Evolutionary conservation across 2,888 invertebrate genomes (phyloP).

Genomic region (Eupelmus urozonus): DNA sequence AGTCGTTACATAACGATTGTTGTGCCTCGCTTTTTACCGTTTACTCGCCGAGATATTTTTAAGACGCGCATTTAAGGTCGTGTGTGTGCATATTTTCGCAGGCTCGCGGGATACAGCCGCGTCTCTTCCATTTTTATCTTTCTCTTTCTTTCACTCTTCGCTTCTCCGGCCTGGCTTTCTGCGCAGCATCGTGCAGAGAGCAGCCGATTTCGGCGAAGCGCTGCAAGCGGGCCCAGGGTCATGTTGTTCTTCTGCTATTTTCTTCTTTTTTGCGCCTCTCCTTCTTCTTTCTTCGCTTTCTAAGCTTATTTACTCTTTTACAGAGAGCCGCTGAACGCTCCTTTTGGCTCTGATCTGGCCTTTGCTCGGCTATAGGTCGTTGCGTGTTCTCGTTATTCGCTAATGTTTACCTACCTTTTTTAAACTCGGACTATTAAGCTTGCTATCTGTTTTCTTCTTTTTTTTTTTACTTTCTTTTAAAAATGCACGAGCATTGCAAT

Average conservation of each 20-base stretch:
- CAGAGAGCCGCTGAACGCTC: not conserved
- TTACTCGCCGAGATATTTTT: conserved; percentile 13
- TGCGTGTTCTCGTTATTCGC: not conserved
- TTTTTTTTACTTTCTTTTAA: no score
- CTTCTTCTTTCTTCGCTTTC: conserved; percentile 57
- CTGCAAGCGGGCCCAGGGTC: conserved; percentile 34
- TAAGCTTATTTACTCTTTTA: conserved; percentile 24
- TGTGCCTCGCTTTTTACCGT: not conserved
- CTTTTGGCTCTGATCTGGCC: not conserved
- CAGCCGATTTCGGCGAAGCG: not conserved
- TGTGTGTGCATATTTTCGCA: conserved; percentile 12
- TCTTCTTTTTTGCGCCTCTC: conserved; percentile 20
- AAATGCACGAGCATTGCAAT: no score
- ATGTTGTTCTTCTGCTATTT: not conserved
- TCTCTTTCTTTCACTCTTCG: no score
- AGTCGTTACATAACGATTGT: not conserved
- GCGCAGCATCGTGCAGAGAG: no score
- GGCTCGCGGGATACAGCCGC: not conserved
- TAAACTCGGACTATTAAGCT: no score
- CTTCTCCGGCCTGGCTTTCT: not conserved
- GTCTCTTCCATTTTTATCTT: conserved; percentile 44
- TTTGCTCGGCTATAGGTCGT: not conserved
- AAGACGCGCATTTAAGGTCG: not conserved
- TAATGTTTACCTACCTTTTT: not conserved
- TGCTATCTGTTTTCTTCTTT: no score